phyloP scores from a whole-genome alignment of 2,113 vertebrate species.

The Rhadina sibilatrix region DNA sequence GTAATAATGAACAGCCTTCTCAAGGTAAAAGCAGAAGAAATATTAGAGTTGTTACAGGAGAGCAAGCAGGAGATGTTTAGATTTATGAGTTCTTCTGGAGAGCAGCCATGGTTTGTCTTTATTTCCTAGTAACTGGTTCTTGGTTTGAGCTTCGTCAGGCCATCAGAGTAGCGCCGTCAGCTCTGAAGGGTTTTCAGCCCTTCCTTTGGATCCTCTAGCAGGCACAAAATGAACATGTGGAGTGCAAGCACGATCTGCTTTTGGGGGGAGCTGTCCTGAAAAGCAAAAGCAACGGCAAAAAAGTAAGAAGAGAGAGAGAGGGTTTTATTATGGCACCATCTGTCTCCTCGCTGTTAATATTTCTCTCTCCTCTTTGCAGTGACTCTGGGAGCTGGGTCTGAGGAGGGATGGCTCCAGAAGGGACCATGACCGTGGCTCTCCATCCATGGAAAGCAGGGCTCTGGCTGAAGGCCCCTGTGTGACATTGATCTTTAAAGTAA shows the following conservation, averaged over 20 bases:
- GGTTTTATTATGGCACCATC: conserved; percentile 6
- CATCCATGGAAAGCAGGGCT: neutral
- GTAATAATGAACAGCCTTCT: conserved; percentile 17
- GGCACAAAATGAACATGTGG: neutral
- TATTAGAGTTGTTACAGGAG: neutral
- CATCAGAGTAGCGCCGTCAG: neutral
- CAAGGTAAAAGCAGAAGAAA: neutral
- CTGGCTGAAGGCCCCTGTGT: neutral
- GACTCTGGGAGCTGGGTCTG: neutral
- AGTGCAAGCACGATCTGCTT: neutral
- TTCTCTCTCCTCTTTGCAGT: neutral
- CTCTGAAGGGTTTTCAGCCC: neutral
- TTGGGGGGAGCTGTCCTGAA: neutral
- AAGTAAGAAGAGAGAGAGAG: neutral
- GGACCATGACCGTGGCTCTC: neutral
- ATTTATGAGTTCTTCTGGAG: conserved; percentile 38
- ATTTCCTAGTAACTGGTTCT: conserved; percentile 17
- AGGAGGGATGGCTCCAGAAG: neutral
- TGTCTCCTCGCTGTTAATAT: neutral
- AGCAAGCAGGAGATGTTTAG: conserved; percentile 31
- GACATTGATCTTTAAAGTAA: neutral
- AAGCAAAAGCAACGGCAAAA: neutral
- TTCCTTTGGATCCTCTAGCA: neutral
- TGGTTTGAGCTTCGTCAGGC: neutral
- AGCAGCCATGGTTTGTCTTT: conserved; percentile 34